phyloP scores from a whole-genome alignment of 2,888 invertebrate genomes.

The Uropetala carovei region DNA sequence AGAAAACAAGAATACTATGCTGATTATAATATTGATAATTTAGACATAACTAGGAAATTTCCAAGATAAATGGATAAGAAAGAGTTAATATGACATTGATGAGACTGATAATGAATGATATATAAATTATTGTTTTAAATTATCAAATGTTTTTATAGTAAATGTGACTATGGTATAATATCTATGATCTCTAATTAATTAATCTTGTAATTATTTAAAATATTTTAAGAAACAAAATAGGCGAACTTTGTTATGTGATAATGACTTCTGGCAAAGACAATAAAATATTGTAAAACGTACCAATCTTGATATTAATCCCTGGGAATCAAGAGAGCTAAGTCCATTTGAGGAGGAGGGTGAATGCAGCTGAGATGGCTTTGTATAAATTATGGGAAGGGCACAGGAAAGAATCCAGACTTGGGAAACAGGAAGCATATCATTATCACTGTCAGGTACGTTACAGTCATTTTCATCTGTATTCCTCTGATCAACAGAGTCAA shows the following conservation, averaged over 20 bases:
- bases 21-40: too few species aligned
- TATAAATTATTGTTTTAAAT: too few species aligned
- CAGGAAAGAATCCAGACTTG: conserved; percentile 85
- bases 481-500: background rate
- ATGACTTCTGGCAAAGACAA: background rate
- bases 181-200: too few species aligned
- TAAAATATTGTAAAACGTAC: conserved; percentile 70
- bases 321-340: conserved; percentile 71
- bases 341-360: conserved; percentile 70
- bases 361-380: conserved; percentile 74
- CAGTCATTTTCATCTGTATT: background rate
- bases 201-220: too few species aligned
- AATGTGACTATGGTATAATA: too few species aligned
- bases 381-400: conserved; percentile 80
- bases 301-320: conserved; percentile 78
- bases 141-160: too few species aligned
- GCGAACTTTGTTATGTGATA: background rate
- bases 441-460: background rate
- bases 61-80: too few species aligned
- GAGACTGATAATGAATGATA: too few species aligned
- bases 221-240: too few species aligned
- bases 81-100: too few species aligned
- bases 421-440: conserved; percentile 77
- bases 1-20: too few species aligned
- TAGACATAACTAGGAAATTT: too few species aligned